Base-by-base conservation (phyloP, 30 jellyfish, hydroid and myxozoan species). In the Aurelia aurita region DNA sequence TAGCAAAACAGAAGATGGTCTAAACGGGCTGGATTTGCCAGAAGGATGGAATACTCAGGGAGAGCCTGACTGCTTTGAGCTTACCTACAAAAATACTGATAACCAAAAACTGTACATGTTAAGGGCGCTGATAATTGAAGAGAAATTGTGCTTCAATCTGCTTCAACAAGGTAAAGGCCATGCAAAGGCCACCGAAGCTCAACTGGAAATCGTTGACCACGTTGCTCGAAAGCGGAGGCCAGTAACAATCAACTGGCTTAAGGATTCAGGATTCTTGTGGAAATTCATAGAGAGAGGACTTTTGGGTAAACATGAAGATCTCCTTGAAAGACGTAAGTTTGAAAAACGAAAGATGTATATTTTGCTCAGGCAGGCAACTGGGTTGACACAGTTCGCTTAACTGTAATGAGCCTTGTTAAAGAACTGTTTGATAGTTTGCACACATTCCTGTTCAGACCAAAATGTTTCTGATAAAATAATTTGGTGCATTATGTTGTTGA, bases 61-160 rank as follows among this genome's bases (percentile, higher is more conserved):
- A 26, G 93, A 71, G 28, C 87, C 93, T n/a, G 93, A 70, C n/a
- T 83, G 93, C 70, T 83, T 54, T 47, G 87, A 83, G 46, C 70
- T 83, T 44, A 58, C 79, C 3, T 83, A 83, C 80, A 20, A 19
- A 29, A 34, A 83, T 25, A 59, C 63, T 16, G 58, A 70, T 3
- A 55, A 35, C 22, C 58, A 61, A 55, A 4, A 22, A 1, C 28
- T 71, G 22, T 69, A 54, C 61, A 70, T 22, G 26, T 19, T 83
- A 14, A 39, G 85, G 43, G 86, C 80, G 19, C 65, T 83, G 11
- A 27, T 26, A 14, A 83, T 83, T 44, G 93, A 61, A 44, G 93
- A 83, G 44, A 58, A 53, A 35, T 35, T 83, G 18, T 63, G 84
- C 67, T 68, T 83, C 55, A 71, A 44, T 39, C 35, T 83, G 10